Percentiles rank a stretch among this genome's conserved stretches.
phyloP scores from a whole-genome alignment of 2,113 vertebrate genomes.

The Callocephalon fimbriatum region DNA sequence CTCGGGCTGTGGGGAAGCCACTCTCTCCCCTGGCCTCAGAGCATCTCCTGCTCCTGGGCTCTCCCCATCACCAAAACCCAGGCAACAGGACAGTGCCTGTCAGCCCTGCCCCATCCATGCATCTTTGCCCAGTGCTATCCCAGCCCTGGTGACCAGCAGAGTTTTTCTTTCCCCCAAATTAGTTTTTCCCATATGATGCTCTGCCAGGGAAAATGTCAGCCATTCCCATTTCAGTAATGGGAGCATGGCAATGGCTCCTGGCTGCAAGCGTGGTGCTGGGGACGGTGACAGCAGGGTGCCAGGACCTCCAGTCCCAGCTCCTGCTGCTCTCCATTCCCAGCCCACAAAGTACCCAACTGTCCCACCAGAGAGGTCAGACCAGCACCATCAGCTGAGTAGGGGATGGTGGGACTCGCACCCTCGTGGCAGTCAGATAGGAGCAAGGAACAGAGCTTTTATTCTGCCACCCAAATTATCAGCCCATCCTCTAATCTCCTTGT shows the following conservation, averaged over 20 bases:
- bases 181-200: fast-evolving
- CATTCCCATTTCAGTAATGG: fast-evolving
- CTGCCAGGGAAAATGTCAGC: background rate
- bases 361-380: background rate
- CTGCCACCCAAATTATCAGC: fast-evolving
- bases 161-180: background rate
- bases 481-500: background rate
- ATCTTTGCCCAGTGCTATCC: fast-evolving
- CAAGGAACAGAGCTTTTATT: background rate
- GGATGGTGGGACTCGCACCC: background rate
- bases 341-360: background rate
- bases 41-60: background rate
- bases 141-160: fast-evolving
- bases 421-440: fast-evolving
- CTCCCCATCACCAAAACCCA: background rate
- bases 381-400: background rate
- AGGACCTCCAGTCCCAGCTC: background rate
- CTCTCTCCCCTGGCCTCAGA: fast-evolving
- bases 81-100: background rate
- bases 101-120: fast-evolving
- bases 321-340: background rate
- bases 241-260: background rate
- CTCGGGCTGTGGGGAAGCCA: background rate
- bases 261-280: fast-evolving
- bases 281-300: fast-evolving